Base-by-base conservation (phyloP, 2,888 invertebrate genomes). In the Limnephilus auricula region DNA sequence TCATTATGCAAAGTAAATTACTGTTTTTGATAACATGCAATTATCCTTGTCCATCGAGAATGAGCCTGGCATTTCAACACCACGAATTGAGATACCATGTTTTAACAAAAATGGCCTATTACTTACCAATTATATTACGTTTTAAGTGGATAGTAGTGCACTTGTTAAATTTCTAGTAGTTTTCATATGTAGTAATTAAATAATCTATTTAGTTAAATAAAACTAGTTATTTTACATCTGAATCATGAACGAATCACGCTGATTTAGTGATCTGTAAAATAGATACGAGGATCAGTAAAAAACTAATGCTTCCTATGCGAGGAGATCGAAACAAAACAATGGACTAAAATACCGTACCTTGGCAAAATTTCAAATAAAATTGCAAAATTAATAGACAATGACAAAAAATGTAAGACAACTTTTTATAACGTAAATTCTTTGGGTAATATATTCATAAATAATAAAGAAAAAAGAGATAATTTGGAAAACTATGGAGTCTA, bases 1-100 rank as follows among this genome's bases (percentile, higher is more conserved):
- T 85, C 85, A 85, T 85, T 85, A 85, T 40, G 30, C 45, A 85
- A 40, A 37, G 34, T 85, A 85, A 85, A 85, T 85, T 82, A 82
- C 37, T 45, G 85, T 85, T 85, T 85, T 85, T 85, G 82, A 82
- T 82, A 34, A 15, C 82, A n/a, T 82, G 82, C 37, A 37, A 82
- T 82, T 82, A 82, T 82, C 82, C 82, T 37, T 32, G 82, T 82
- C 82, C 82, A 82, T 82, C 34, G 82, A 82, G 82, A 45, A 40
- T 3, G 30, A 40, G 85, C 9, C 13, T 85, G 40, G 30, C n/a
- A 30, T n/a, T 30, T 85, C n/a, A 32, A n/a, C 37, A 85, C 30
- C 85, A 40, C 15, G n/a, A 45, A 85, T 85, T 85, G 85, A 25
- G n/a, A 10, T 40, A 45, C n/a, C 85, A 30, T 82, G 10, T 82